These are phyloP conservation scores for Tigriopus californicus DNA, from an alignment of 2,888 invertebrate species.

Conservation along the genomic window DNA sequence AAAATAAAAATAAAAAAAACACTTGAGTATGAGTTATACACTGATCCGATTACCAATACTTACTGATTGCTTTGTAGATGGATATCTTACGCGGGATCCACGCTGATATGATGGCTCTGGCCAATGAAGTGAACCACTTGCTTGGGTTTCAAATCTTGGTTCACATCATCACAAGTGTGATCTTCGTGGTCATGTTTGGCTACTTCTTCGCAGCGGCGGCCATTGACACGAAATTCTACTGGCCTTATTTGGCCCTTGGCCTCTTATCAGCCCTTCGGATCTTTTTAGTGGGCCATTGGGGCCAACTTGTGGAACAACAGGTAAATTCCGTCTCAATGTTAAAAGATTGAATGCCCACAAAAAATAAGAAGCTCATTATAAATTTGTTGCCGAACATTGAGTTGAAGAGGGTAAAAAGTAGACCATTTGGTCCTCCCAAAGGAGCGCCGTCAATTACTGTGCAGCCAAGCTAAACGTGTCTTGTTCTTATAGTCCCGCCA, in stretches of 20 bases:
- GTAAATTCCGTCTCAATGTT: no score
- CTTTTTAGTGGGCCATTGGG: background rate
- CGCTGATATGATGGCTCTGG: background rate
- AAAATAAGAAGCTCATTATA: no score
- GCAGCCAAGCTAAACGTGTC: no score
- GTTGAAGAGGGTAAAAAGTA: no score
- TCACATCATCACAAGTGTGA: background rate
- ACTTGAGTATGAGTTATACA: no score
- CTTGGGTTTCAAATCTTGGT: slow-evolving; percentile 7
- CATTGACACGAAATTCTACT: background rate
- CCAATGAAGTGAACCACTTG: background rate
- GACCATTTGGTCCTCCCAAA: no score
- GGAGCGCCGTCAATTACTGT: background rate
- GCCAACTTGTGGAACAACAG: background rate
- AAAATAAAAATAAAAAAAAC: no score
- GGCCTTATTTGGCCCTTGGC: background rate
- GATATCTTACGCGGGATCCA: background rate
- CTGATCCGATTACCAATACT: no score
- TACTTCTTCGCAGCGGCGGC: background rate
- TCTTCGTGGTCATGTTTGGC: background rate
- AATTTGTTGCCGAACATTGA: no score
- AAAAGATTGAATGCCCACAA: no score
- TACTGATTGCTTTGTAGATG: no score
- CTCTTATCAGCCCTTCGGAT: background rate
- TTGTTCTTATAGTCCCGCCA: slow-evolving; percentile 11